phyloP scores from a whole-genome alignment of 2,113 vertebrate species.

The Sphaerodactylus townsendi region DNA sequence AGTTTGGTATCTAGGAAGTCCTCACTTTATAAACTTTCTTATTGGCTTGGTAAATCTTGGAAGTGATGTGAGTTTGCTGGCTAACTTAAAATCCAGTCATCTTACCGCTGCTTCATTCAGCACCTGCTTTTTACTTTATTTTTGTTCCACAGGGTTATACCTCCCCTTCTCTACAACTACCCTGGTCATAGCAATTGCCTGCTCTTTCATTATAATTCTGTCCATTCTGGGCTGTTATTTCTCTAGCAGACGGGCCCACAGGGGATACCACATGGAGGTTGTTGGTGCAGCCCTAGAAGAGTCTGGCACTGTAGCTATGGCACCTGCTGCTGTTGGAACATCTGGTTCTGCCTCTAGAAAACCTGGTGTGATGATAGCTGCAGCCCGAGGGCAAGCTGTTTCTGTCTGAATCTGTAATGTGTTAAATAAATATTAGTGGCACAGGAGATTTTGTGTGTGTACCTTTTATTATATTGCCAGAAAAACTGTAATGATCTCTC shows the following conservation, averaged over 20 bases:
- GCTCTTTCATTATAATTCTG: background rate
- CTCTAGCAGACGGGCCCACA: background rate
- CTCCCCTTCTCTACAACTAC: background rate
- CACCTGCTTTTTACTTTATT: accelerated
- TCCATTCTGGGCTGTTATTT: constrained; percentile 22
- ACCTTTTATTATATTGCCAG: background rate
- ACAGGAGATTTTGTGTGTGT: background rate
- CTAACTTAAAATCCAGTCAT: background rate
- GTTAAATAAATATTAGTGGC: constrained; percentile 5
- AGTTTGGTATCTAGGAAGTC: background rate
- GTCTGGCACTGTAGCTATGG: background rate
- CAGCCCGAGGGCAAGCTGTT: background rate
- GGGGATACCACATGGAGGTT: accelerated
- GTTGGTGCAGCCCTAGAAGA: background rate
- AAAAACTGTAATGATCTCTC: too few relatives aligned
- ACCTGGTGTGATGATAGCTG: background rate
- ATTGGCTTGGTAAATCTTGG: background rate
- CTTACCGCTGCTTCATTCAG: too few relatives aligned
- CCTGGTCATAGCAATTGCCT: constrained; percentile 39
- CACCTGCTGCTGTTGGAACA: accelerated
- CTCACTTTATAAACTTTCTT: background rate
- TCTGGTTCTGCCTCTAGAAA: accelerated
- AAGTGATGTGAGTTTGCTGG: background rate
- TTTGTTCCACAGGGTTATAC: background rate
- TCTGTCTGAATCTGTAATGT: background rate